Evolutionary conservation across 2,888 invertebrate genomes (phyloP).

Genomic region (Campoplex capitator): DNA sequence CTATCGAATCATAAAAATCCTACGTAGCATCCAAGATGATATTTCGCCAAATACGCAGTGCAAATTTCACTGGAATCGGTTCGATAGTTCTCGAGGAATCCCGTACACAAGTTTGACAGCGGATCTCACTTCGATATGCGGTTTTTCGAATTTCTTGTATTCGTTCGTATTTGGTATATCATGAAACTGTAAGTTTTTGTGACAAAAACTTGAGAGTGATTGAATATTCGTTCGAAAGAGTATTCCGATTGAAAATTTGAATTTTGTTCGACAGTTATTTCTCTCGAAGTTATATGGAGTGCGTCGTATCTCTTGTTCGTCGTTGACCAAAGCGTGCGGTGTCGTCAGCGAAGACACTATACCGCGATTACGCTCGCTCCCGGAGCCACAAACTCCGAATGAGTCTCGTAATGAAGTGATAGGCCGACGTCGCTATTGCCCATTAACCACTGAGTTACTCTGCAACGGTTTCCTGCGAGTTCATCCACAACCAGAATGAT

Average conservation of each 20-base stretch:
- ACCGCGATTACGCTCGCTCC: constrained; percentile 11
- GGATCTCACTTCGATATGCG: too few relatives aligned
- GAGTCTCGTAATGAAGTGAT: constrained; percentile 45
- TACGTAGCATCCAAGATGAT: too few relatives aligned
- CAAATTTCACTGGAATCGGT: too few relatives aligned
- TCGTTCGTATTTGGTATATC: too few relatives aligned
- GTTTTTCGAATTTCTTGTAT: too few relatives aligned
- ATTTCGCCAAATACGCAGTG: too few relatives aligned
- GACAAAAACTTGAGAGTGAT: too few relatives aligned
- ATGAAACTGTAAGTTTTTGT: too few relatives aligned
- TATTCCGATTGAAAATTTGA: not conserved
- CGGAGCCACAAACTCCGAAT: constrained; percentile 22
- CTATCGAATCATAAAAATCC: too few relatives aligned
- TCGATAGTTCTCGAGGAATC: too few relatives aligned
- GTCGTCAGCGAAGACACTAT: constrained; percentile 31
- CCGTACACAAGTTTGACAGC: too few relatives aligned
- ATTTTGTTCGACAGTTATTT: not conserved
- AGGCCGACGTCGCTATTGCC: constrained; percentile 33
- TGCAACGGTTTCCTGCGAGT: constrained; percentile 26
- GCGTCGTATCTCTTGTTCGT: constrained; percentile 14
- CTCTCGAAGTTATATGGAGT: not conserved
- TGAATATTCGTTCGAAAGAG: not conserved
- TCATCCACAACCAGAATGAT: constrained; percentile 1
- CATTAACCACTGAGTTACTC: constrained; percentile 40
- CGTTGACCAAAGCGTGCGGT: constrained; percentile 34